Evolutionary conservation across 2,797 vertebrate genomes (phyloP), one percentile per base, ranked within the genome.

Genomic region (Scarus forsteni): DNA sequence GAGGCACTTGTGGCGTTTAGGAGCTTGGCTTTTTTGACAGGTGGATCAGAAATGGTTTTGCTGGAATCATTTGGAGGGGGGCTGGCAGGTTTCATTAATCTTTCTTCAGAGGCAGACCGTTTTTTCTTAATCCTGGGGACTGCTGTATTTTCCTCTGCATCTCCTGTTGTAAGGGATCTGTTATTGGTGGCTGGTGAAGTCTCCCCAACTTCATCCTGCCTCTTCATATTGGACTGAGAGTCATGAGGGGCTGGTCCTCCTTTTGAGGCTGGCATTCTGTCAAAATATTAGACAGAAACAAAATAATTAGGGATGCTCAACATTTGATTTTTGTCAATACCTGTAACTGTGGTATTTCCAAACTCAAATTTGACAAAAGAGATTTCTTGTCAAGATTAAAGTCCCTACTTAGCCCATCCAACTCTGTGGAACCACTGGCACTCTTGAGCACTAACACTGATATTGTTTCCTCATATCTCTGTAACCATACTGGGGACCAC

Each of bases 241-340:
- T 95, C 94, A 36, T 80, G 78, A 61, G 92, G 87, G 46, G 73
- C 69, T 18, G 82, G 78, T 85, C 83, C 92, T 92, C 92, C 92
- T 89, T 95, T 94, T 70, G 91, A 87, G 61, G 92, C 92, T 56
- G 92, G 93, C 94, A 95, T 95, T 78, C 94, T 95, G 85, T 64
- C 48, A 73, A 83, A 60, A 83, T 15, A 79, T 5, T 19, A 10
- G 1, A 58, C 7, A 73, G 51, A 70, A 43, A 60, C 1, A 68
- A 1, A 56, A 2, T 3, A 16, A 36, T 42, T 15, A 63, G 13
- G 60, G 27, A 36, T 35, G 51, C 13, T 38, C 38, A 6, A 39
- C 2, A 39, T 10, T 10, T 2, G 27, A 27, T 27, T 27, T 27
- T 27, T 27, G 27, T 27, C 27, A 4, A 27, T 27, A 27, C 4